Evolutionary conservation across 2,888 invertebrate genomes (phyloP), one percentile per base, ranked within the genome.

Genomic region (Ectemnius continuus): DNA sequence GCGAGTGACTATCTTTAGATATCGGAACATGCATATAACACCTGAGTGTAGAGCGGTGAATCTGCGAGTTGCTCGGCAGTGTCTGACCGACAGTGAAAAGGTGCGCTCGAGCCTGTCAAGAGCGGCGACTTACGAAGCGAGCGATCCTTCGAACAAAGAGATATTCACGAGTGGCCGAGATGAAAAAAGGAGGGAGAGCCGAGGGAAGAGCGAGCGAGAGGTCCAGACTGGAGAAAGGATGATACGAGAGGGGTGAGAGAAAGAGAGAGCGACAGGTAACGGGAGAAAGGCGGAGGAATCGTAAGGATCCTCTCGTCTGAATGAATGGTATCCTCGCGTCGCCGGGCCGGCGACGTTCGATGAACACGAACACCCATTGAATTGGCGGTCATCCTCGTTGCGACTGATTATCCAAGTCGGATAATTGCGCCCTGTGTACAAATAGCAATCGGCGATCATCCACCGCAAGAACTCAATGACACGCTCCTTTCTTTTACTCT

Each of bases 81-180:
- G 52, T 16, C 16, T 13, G 52, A 16, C 52, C 52, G 52, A 16
- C 52, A 52, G 52, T 52, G 52, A 52, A 52, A 52, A 52, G 52
- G 65, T 65, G 57, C 57, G 57, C 52, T 52, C 52, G 52, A 52
- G 52, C 52, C 52, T 52, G 52, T 52, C 52, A 52, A 23, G 61
- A 61, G 36, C 68, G 65, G 68, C 71, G 72, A 72, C 75, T 75
- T 75, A 67, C 72, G 67, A 67, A 62, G 57, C 67, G 75, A 69
- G 67, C 72, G 73, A 73, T 61, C 57, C 63, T 68, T 75, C 72
- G 75, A 75, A 75, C 75, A 75, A 75, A 75, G 75, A 75, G 75
- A 75, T 68, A 67, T 78, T 82, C 80, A 76, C 78, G 77, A 82
- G 75, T 77, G 74, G 78, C 76, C 67, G 69, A 64, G 70, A 74